Percentiles rank a stretch among this genome's conserved stretches.
Evolutionary conservation across 2,888 invertebrate genomes (phyloP).

Genomic region (Sphaerophoria taeniata): DNA sequence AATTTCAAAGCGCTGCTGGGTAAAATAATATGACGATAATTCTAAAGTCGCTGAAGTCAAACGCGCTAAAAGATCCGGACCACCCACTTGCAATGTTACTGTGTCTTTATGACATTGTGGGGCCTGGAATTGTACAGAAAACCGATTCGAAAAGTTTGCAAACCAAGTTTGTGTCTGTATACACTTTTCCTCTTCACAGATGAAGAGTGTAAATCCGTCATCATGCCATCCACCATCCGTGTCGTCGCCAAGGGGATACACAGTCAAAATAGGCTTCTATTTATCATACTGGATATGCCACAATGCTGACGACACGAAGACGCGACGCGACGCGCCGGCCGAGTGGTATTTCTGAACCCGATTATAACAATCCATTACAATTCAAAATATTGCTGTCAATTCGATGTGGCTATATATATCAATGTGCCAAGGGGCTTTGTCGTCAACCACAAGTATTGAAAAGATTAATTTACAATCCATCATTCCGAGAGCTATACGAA

Average conservation of each 20-base stretch:
- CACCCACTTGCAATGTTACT: conserved; percentile 50
- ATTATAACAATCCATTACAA: conserved; percentile 19
- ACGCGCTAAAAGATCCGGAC: conserved; percentile 24
- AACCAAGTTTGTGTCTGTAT: conserved; percentile 18
- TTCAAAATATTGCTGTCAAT: background rate
- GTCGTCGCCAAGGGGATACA: no score
- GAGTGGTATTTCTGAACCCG: conserved; percentile 35
- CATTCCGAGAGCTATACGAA: conserved; percentile 31
- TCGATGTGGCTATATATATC: conserved; percentile 11
- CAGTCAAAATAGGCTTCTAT: no score
- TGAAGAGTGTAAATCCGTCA: no score
- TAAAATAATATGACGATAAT: background rate
- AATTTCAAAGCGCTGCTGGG: conserved; percentile 31
- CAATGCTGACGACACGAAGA: no score
- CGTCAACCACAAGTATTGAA: conserved; percentile 52
- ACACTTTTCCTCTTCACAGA: background rate
- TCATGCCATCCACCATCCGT: no score
- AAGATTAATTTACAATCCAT: conserved; percentile 65
- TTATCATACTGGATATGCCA: no score
- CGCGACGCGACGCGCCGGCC: background rate
- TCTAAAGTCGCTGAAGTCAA: background rate
- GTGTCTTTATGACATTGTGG: background rate
- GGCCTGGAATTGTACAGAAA: background rate
- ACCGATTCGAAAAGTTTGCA: conserved; percentile 18
- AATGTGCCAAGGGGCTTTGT: conserved; percentile 1